phyloP scores from a whole-genome alignment of 2,113 vertebrate genomes.

The Psittacula cyanocephala region DNA sequence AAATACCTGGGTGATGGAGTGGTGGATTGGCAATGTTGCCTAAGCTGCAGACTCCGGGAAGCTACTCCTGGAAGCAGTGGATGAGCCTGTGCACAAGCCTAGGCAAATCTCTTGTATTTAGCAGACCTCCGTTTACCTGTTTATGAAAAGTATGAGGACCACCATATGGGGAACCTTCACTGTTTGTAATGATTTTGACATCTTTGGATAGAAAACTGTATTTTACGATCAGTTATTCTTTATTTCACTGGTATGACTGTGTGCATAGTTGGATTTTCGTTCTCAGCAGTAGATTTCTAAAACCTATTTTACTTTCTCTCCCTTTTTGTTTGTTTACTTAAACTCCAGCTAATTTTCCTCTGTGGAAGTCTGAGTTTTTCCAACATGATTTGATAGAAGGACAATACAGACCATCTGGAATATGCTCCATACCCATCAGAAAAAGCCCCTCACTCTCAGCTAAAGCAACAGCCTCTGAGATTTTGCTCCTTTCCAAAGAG shows the following conservation, averaged over 20 bases:
- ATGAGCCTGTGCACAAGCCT: neutral
- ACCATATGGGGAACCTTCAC: neutral
- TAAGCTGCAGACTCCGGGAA: neutral
- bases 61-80: neutral
- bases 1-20: neutral
- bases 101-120: accelerated
- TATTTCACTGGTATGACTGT: neutral
- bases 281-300: neutral
- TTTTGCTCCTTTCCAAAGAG: conserved; percentile 15
- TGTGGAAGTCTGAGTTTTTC: conserved; percentile 11
- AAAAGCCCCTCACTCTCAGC: conserved; percentile 21
- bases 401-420: conserved; percentile 17
- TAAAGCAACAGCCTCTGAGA: neutral
- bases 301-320: neutral
- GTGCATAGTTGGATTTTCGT: neutral
- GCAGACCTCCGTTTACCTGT: neutral
- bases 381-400: neutral
- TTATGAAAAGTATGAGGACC: accelerated
- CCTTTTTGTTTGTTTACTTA: neutral
- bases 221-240: neutral
- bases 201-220: neutral
- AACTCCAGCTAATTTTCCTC: neutral
- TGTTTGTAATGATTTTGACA: neutral
- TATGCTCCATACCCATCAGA: conserved; percentile 1
- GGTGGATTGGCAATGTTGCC: neutral